A percentile compares a stretch with the other conserved stretches of the same genome.
Evolutionary conservation across 2,888 invertebrate species (phyloP).

Genomic region (Endotricha flammealis): DNA sequence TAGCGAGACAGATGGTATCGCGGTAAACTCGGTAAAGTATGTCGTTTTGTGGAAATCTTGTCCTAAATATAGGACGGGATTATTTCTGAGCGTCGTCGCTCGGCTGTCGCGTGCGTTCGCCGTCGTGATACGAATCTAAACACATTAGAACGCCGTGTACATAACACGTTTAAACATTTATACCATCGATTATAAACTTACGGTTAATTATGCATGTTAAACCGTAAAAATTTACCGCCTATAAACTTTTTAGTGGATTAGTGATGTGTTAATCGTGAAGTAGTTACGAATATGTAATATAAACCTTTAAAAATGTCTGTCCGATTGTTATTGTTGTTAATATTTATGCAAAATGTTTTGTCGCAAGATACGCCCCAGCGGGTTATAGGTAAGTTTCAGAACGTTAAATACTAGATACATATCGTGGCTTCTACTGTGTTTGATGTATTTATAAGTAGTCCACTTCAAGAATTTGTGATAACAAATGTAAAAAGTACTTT

Average conservation of each 20-base stretch:
- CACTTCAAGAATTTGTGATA: no score
- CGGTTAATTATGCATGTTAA: conserved; percentile 40
- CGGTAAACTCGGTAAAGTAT: conserved; percentile 55
- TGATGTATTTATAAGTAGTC: no score
- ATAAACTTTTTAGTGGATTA: not conserved
- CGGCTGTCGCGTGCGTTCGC: conserved; percentile 54
- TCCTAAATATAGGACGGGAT: conserved; percentile 70
- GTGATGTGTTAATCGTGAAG: not conserved
- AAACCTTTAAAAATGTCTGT: conserved; percentile 33
- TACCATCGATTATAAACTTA: conserved; percentile 40
- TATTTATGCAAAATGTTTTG: conserved; percentile 1
- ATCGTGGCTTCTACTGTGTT: no score
- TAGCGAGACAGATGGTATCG: conserved; percentile 37
- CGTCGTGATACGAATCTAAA: conserved; percentile 60
- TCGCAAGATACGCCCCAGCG: not conserved
- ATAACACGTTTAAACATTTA: conserved; percentile 49
- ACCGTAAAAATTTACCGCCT: conserved; percentile 30
- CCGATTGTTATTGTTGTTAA: conserved; percentile 10
- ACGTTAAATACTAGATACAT: no score
- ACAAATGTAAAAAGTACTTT: no score
- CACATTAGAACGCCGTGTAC: conserved; percentile 51
- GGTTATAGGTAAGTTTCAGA: not conserved
- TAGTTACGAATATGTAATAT: no score
- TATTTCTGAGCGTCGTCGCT: conserved; percentile 56
- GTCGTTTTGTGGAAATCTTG: conserved; percentile 71